phyloP scores from a whole-genome alignment of 1,140 invertebrate genomes.

The Hesperophylax magnus region DNA sequence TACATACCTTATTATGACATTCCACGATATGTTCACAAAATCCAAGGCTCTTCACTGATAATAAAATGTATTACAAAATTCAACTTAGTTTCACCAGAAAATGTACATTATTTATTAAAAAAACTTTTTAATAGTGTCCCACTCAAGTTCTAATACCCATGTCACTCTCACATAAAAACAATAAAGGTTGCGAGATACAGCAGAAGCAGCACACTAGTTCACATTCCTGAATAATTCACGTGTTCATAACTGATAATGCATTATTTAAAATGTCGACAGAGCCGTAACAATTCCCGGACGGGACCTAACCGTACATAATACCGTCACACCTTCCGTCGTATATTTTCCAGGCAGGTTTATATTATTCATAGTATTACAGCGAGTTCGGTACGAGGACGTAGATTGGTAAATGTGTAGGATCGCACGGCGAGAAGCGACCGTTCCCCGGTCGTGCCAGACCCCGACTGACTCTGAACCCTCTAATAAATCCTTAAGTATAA shows the following conservation, averaged over 20 bases:
- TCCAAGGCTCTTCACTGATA: background rate
- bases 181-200: background rate
- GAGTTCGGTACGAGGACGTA: background rate
- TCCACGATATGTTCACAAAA: constrained; percentile 9
- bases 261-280: constrained; percentile 31
- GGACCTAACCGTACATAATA: constrained; percentile 11
- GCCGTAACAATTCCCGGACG: constrained; percentile 16
- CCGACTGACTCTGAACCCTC: constrained; percentile 13
- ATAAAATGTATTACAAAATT: no score
- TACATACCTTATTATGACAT: constrained; percentile 24
- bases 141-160: background rate
- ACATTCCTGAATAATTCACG: constrained; percentile 13
- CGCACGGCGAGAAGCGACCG: constrained; percentile 1
- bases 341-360: constrained; percentile 13
- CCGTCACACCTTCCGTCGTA: constrained; percentile 13
- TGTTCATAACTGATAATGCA: constrained; percentile 31
- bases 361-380: constrained; percentile 20
- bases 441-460: constrained; percentile 7
- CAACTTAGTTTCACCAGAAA: background rate
- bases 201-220: background rate
- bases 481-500: constrained; percentile 30
- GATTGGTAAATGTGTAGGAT: background rate
- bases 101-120: no score
- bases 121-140: no score
- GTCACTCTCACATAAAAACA: background rate